Percentiles rank a stretch among this genome's conserved stretches.
Conservation (phyloP, 2,888 invertebrate genomes). For the Drosophila mayaguana region DNA sequence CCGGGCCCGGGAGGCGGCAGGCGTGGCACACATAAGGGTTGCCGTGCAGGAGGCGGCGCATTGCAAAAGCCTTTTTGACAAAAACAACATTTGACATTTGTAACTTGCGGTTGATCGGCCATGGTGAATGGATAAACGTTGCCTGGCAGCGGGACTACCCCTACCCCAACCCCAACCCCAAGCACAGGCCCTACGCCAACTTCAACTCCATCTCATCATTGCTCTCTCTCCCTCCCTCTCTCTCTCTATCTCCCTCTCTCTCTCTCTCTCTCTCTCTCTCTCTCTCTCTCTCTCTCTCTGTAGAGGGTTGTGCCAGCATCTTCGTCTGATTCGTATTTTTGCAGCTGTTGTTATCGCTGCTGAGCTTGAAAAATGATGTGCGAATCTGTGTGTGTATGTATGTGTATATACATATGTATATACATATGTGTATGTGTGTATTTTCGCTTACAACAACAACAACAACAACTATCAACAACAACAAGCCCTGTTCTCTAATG, state of each 20-base stretch:
- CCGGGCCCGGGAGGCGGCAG: too few relatives aligned
- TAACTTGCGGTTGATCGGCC: constrained; percentile 79
- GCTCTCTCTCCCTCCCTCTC: not conserved
- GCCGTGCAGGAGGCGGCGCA: constrained; percentile 27
- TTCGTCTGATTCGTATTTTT: constrained; percentile 55
- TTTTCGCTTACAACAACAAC: constrained; percentile 9
- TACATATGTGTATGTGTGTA: too few relatives aligned
- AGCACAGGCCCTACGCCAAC: not conserved
- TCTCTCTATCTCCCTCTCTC: not conserved
- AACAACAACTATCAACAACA: not conserved
- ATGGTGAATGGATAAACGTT: constrained; percentile 67
- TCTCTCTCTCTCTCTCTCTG: not conserved
- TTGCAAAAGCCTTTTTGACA: constrained; percentile 61
- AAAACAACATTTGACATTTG: constrained; percentile 77
- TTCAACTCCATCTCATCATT: not conserved
- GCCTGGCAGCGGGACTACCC: constrained; percentile 2
- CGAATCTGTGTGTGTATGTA: constrained; percentile 54
- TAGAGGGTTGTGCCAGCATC: constrained; percentile 38
- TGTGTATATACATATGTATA: too few relatives aligned
- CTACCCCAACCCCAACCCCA: not conserved
- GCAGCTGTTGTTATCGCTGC: constrained; percentile 68
- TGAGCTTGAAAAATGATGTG: constrained; percentile 77
- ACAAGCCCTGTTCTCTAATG: constrained; percentile 4
- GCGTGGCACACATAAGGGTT: constrained; percentile 38
- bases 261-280: not conserved